Evolutionary conservation across 2,797 vertebrate species (phyloP).

Genomic region (Novumbra hubbsi): DNA sequence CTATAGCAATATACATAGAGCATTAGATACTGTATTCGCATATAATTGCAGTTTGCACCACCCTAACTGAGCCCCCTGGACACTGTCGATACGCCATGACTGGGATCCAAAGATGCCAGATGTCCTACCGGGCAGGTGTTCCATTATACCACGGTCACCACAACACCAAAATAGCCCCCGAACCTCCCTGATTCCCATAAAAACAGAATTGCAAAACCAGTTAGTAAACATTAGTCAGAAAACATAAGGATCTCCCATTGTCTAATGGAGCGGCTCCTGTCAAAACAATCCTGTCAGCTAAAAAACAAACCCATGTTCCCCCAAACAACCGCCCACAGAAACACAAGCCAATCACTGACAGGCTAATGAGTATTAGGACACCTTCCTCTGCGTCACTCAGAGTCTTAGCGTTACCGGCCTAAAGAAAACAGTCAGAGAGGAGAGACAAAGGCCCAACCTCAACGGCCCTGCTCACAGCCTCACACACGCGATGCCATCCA

Average conservation of each 20-base stretch:
- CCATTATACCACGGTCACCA: neutral
- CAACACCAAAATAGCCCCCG: neutral
- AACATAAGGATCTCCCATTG: neutral
- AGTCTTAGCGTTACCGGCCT: neutral
- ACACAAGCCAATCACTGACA: neutral
- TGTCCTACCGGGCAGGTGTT: neutral
- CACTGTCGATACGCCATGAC: no score
- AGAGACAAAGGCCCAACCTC: conserved; percentile 41
- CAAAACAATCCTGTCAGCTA: conserved; percentile 56
- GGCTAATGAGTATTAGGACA: neutral
- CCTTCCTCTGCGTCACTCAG: neutral
- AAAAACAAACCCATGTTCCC: neutral
- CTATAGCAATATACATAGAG: no score
- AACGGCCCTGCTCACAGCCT: conserved; percentile 28
- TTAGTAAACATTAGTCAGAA: neutral
- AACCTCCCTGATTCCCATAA: neutral
- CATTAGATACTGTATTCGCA: no score
- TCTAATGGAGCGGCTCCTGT: conserved; percentile 42
- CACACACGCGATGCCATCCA: conserved; percentile 65
- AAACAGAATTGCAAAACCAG: neutral
- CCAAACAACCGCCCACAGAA: conserved; percentile 15
- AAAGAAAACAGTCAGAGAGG: neutral
- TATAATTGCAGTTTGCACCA: no score
- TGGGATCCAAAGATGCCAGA: neutral
- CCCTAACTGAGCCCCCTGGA: no score